Conservation (phyloP, 2,888 invertebrate genomes). For the Stenotaenia linearis region DNA sequence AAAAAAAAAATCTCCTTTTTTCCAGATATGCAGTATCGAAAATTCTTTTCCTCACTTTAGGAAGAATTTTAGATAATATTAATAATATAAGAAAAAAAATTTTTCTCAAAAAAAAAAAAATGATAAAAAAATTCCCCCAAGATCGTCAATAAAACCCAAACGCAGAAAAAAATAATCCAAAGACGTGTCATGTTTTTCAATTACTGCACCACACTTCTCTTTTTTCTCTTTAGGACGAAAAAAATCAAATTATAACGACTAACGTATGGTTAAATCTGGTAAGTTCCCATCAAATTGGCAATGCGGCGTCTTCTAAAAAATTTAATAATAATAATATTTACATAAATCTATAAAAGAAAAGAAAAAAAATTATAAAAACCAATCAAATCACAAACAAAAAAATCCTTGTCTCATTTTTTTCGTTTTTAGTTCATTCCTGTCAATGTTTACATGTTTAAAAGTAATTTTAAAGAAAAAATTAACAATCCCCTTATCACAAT, state of each 20-base stretch:
- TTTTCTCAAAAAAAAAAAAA: too few relatives aligned
- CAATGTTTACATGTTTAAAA: slow-evolving; percentile 19
- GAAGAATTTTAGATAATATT: neutral
- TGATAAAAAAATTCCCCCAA: neutral
- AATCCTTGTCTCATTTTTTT: neutral
- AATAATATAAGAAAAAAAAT: neutral
- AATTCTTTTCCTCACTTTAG: neutral
- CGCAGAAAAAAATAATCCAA: slow-evolving; percentile 16
- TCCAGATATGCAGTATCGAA: neutral
- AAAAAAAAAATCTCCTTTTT: neutral
- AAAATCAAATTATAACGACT: slow-evolving; percentile 51
- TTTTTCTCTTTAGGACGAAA: slow-evolving; percentile 49
- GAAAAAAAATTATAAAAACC: neutral
- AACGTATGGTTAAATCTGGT: slow-evolving; percentile 52
- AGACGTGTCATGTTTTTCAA: slow-evolving; percentile 16
- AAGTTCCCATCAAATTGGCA: slow-evolving; percentile 39
- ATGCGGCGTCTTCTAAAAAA: neutral
- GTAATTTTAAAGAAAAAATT: neutral
- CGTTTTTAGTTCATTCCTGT: neutral
- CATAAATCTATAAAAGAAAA: neutral
- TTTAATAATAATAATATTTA: neutral
- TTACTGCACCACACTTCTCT: slow-evolving; percentile 10
- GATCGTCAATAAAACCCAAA: neutral
- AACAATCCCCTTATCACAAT: neutral
- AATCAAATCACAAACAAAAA: neutral